phyloP scores from a whole-genome alignment of 2,888 invertebrate species.

The Drosophila melanosoma region DNA sequence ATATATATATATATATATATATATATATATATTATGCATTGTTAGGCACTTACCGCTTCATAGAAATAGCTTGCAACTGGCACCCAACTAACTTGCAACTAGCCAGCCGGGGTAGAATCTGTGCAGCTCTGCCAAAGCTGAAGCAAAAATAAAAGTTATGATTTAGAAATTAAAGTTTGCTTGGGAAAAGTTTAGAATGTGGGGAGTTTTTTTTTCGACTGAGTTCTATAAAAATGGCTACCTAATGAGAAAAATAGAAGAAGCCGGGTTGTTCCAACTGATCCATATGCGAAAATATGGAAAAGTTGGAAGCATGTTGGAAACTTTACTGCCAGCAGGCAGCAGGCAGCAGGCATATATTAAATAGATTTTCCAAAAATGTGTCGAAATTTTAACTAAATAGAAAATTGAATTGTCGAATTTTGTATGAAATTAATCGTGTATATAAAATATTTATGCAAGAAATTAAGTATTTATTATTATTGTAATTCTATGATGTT shows the following conservation, averaged over 20 bases:
- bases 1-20: neutral
- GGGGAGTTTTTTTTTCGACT: conserved; percentile 35
- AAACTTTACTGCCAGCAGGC: conserved; percentile 46
- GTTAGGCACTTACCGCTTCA: conserved; percentile 44
- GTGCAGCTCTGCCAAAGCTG: conserved; percentile 40
- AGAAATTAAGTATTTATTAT: neutral
- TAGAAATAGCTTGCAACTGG: conserved; percentile 19
- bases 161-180: conserved; percentile 75
- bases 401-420: neutral
- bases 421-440: neutral
- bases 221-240: conserved; percentile 43
- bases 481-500: neutral
- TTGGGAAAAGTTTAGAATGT: conserved; percentile 29
- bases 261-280: conserved; percentile 50
- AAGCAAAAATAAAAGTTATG: conserved; percentile 71
- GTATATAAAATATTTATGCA: neutral
- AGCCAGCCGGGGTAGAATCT: conserved; percentile 13
- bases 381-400: neutral
- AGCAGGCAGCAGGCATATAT: conserved; percentile 21
- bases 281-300: conserved; percentile 59
- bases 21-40: conserved; percentile 28
- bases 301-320: conserved; percentile 45
- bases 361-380: neutral
- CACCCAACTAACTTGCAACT: conserved; percentile 23
- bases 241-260: conserved; percentile 68